Conservation (phyloP, 2,113 vertebrate genomes). For the Ranitomeya imitator region DNA sequence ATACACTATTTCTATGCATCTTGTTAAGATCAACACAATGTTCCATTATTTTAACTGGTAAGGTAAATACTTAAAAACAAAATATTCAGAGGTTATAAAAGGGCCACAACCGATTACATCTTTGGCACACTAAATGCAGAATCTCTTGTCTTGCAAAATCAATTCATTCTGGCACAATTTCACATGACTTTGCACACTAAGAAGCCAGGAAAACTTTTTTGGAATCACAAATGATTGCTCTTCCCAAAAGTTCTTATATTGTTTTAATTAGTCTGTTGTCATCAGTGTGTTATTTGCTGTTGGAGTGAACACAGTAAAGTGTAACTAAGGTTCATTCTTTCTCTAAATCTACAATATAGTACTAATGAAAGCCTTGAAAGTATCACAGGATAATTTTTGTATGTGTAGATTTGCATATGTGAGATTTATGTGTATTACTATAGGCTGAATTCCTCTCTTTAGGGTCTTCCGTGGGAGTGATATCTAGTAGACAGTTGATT, state of each 20-base stretch:
- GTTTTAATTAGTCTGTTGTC: constrained; percentile 54
- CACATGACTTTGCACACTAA: constrained; percentile 32
- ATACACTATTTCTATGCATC: too few species aligned
- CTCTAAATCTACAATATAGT: not conserved
- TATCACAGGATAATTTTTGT: not conserved
- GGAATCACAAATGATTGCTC: constrained; percentile 34
- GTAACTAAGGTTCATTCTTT: not conserved
- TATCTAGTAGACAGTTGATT: constrained; percentile 9
- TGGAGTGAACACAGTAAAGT: constrained; percentile 30
- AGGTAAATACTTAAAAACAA: not conserved
- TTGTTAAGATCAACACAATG: too few species aligned
- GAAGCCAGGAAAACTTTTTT: constrained; percentile 46
- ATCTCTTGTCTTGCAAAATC: constrained; percentile 51
- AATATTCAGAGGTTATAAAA: constrained; percentile 15
- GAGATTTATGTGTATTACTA: constrained; percentile 16
- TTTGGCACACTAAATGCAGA: constrained; percentile 38
- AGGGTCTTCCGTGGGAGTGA: not conserved
- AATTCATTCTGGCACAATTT: constrained; percentile 46
- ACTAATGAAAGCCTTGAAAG: not conserved
- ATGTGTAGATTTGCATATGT: not conserved
- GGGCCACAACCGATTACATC: constrained; percentile 47
- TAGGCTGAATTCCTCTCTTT: not conserved
- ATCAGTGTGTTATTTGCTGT: constrained; percentile 41
- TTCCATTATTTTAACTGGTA: too few species aligned
- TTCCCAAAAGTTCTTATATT: constrained; percentile 44